Base-by-base conservation (phyloP, 2,113 vertebrate species). In the Trogon surrucura region DNA sequence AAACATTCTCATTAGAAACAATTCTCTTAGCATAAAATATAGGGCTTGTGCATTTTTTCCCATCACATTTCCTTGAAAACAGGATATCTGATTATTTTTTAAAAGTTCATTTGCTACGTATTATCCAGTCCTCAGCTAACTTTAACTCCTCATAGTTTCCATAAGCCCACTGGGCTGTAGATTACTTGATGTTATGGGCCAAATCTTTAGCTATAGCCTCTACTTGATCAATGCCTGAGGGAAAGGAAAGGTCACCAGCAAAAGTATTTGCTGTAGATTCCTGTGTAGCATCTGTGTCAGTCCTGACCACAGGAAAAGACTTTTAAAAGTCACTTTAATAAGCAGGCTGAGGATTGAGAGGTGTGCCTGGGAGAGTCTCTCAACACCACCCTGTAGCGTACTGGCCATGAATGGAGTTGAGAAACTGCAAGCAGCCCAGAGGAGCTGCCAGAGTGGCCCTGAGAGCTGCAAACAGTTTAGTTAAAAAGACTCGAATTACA, bases 1-100 rank as follows among this genome's bases (percentile, higher is more conserved):
- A 80, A 90, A 80, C 38, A 70, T 60, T 79, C n/a, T 77, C 41
- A 74, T 11, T 34, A 86, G 34, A 89, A 87, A 61, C 36, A 74
- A 45, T 48, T 87, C 23, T 67, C 11, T 83, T 67, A 30, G 58
- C 47, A 64, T 65, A 87, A 88, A 80, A 75, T 45, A 60, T 4
- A 47, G 23, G 8, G 23, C 67, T 85, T 56, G 16, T 83, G 38
- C 21, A 32, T 30, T 12, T 62, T 25, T 5, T 57, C 38, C 89
- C 47, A 54, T 10, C 13, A 25, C 16, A 38, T 44, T 91, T 84
- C 67, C 32, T 51, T 78, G 51, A 64, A 93, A 90, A 48, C 9
- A 26, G 5, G 20, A 44, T 17, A 36, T 6, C 5, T 74, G 22
- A 34, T n/a, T 38, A 48, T 34, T 45, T n/a, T 3, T 32, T 48